Evolutionary conservation across 2,797 vertebrate species (phyloP).

Genomic region (Orestias chungarensis): DNA sequence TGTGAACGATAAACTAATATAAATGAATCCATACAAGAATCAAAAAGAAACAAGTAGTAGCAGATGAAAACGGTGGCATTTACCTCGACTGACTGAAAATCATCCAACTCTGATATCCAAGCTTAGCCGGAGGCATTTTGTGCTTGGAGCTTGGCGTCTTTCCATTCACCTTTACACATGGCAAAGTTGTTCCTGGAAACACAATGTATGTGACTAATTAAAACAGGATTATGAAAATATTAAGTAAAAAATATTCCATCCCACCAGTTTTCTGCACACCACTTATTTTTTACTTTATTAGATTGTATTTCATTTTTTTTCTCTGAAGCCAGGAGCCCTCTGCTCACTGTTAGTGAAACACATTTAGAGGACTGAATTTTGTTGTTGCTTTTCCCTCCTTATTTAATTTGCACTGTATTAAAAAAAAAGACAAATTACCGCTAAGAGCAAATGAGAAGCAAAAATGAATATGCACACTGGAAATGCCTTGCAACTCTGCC

Average conservation of each 20-base stretch:
- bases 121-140: neutral
- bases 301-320: conserved; percentile 1
- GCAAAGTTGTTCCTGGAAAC: neutral
- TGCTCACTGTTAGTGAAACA: neutral
- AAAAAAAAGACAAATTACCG: conserved; percentile 22
- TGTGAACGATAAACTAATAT: neutral
- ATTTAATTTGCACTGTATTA: conserved; percentile 8
- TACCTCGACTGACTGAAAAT: neutral
- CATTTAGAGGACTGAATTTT: conserved; percentile 9
- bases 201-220: neutral
- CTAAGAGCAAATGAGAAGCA: conserved; percentile 12
- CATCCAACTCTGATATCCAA: neutral
- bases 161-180: neutral
- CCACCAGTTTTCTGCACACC: neutral
- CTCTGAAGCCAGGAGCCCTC: neutral
- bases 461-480: conserved; percentile 24
- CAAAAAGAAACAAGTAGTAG: neutral
- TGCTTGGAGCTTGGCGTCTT: neutral
- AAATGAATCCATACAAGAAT: neutral
- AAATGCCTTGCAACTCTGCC: conserved; percentile 18
- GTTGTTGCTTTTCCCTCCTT: neutral
- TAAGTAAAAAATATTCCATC: neutral
- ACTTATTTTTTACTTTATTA: conserved; percentile 5
- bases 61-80: neutral
- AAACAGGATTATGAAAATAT: neutral